These are phyloP conservation scores for Apodemus sylvaticus DNA, from an alignment of 2,113 vertebrate genomes.

Conservation along the genomic window DNA sequence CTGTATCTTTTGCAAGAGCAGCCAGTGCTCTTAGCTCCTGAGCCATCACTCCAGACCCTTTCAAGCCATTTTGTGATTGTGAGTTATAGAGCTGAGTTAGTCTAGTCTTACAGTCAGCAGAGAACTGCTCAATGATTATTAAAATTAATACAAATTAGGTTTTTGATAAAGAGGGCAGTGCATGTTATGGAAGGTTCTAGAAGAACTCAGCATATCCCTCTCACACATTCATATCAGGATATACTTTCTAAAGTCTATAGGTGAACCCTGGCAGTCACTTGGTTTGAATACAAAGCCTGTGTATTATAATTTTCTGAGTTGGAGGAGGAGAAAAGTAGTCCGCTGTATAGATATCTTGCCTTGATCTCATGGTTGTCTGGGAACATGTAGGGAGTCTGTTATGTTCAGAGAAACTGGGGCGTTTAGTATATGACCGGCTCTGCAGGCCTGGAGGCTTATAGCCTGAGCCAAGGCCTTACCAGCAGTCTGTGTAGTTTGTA, in stretches of 20 bases:
- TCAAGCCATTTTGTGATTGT: neutral
- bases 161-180: neutral
- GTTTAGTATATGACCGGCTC: neutral
- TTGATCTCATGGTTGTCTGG: neutral
- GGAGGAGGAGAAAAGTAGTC: neutral
- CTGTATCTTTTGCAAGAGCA: neutral
- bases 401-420: accelerated
- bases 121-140: neutral
- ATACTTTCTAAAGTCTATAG: neutral
- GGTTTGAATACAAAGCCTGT: neutral
- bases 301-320: neutral
- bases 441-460: accelerated
- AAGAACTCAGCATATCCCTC: neutral
- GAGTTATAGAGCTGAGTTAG: neutral
- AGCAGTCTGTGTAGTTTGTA: slow-evolving; percentile 43
- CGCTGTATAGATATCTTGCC: accelerated
- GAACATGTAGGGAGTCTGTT: neutral
- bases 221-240: neutral
- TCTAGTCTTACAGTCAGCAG: neutral
- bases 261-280: no score
- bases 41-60: neutral
- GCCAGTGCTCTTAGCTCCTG: neutral
- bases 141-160: neutral
- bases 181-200: slow-evolving; percentile 14
- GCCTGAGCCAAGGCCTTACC: neutral